Conservation (phyloP, 1,140 invertebrate genomes). For the Lysiphlebus fabarum region DNA sequence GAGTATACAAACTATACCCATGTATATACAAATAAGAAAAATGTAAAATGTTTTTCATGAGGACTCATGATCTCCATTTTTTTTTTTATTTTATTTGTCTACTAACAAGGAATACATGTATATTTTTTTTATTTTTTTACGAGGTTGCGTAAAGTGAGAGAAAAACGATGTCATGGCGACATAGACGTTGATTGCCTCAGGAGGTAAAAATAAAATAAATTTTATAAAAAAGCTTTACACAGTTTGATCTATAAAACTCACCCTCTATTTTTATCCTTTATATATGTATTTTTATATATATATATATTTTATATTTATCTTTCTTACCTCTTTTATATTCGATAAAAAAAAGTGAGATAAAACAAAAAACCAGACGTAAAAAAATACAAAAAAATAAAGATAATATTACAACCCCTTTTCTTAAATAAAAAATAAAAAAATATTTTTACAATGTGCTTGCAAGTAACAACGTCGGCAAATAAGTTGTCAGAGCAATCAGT, state of each 20-base stretch:
- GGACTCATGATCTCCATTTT: conserved; percentile 43
- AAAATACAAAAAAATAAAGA: neutral
- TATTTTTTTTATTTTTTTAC: conserved; percentile 34
- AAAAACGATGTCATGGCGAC: conserved; percentile 41
- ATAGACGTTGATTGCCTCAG: conserved; percentile 43
- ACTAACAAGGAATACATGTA: conserved; percentile 43
- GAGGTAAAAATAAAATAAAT: conserved; percentile 17
- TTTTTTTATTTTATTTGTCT: conserved; percentile 40
- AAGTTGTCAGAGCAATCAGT: conserved; percentile 45
- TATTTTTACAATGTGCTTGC: conserved; percentile 22
- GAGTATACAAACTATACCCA: too few species aligned
- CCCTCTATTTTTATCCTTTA: neutral
- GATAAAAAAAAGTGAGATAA: too few species aligned
- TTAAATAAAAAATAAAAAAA: neutral
- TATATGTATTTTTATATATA: neutral
- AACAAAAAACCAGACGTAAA: neutral
- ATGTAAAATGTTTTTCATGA: conserved; percentile 22
- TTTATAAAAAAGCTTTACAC: neutral
- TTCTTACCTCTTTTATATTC: too few species aligned
- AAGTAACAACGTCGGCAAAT: conserved; percentile 31
- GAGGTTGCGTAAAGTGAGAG: conserved; percentile 35
- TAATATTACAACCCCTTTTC: conserved; percentile 17
- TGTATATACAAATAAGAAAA: too few species aligned
- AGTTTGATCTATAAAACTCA: neutral
- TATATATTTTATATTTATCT: too few species aligned